Base-by-base conservation (phyloP, 2,113 vertebrate genomes). In the Zeus faber region DNA sequence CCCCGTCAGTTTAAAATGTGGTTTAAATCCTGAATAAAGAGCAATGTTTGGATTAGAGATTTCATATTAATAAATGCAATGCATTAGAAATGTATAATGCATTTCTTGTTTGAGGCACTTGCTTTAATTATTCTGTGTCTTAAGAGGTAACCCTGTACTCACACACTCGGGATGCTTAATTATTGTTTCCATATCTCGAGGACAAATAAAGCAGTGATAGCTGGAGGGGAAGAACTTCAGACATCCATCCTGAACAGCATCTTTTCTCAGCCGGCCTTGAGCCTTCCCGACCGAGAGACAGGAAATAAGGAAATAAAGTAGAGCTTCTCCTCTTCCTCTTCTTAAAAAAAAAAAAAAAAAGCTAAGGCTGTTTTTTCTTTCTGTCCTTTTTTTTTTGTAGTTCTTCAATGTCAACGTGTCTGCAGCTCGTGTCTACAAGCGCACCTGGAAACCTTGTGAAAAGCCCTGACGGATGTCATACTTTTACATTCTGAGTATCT, bases 391-490 rank as follows among this genome's bases (percentile, higher is more conserved):
- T 62, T 68, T 50, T 72, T 65, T 26, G 53, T n/a, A n/a, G n/a
- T n/a, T 65, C 56, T 25, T 39, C 13, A 56, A 66, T 59, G 64
- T 74, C 68, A 79, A 66, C 27, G 26, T 67, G 72, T 73, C 65
- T 81, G n/a, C n/a, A n/a, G n/a, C n/a, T n/a, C n/a, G n/a, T n/a
- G n/a, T n/a, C n/a, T n/a, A n/a, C 60, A 54, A 65, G 56, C 59
- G 60, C 71, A 82, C 74, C 78, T 73, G 68, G 70, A 76, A 73
- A 61, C 57, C 63, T 60, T 58, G 66, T 64, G 74, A 74, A 74
- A 81, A 50, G 62, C 29, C n/a, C 65, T 65, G 79, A 78, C 77
- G 77, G 72, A 67, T 77, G 82, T 75, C 72, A 76, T 70, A 72
- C 59, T 68, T 70, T 54, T 69, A 78, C 78, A 79, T 74, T 81